A percentile compares a stretch with the other conserved stretches of the same genome.
phyloP scores from a whole-genome alignment of 1,140 invertebrate species.

The Atta texana region DNA sequence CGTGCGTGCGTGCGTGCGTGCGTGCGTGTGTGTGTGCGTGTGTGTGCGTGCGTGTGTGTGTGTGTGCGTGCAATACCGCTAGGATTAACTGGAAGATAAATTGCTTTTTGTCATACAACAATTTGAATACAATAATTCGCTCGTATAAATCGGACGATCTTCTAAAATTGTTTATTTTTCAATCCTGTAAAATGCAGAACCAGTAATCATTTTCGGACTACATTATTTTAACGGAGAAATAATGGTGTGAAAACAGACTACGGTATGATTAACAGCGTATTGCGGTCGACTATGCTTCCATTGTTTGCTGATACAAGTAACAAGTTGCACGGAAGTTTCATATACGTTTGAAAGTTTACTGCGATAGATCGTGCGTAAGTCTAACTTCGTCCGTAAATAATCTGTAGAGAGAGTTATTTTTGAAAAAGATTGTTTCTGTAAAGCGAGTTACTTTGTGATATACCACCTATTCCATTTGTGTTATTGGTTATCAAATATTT shows the following conservation, averaged over 20 bases:
- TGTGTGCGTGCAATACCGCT: background rate
- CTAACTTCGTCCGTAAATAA: constrained; percentile 49
- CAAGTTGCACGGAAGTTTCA: constrained; percentile 42
- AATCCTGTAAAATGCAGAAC: constrained; percentile 5
- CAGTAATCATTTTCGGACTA: constrained; percentile 19
- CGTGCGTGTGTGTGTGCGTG: too few relatives aligned
- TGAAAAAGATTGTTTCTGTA: constrained; percentile 19
- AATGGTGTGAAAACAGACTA: constrained; percentile 41
- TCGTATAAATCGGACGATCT: background rate
- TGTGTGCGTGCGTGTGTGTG: too few relatives aligned
- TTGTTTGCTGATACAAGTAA: constrained; percentile 53
- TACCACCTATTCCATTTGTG: background rate
- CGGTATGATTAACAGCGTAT: constrained; percentile 45
- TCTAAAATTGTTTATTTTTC: constrained; percentile 9
- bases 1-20: too few relatives aligned
- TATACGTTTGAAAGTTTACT: constrained; percentile 32
- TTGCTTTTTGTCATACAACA: background rate
- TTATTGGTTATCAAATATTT: background rate
- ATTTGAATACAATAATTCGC: background rate
- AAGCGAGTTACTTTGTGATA: constrained; percentile 22
- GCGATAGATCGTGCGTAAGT: constrained; percentile 21
- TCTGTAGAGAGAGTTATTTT: constrained; percentile 31
- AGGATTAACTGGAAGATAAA: background rate
- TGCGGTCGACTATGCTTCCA: constrained; percentile 33
- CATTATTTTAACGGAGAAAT: constrained; percentile 38